Conservation (phyloP, 2,113 vertebrate species). For the Callionymus lyra region DNA sequence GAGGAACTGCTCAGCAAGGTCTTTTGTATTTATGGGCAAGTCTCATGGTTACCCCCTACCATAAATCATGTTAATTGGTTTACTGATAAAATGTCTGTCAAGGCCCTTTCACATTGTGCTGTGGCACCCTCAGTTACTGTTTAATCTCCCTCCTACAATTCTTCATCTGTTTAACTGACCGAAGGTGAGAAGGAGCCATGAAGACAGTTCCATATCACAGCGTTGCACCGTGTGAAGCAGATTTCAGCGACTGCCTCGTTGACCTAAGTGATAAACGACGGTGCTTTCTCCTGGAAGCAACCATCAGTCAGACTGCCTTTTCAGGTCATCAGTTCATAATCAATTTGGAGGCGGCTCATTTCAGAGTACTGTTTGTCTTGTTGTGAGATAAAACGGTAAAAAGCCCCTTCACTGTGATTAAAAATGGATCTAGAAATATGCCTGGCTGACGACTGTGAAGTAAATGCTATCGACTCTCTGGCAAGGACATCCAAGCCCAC, state of each 20-base stretch:
- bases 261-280: slow-evolving; percentile 27
- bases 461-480: slow-evolving; percentile 55
- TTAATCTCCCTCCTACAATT: slow-evolving; percentile 57
- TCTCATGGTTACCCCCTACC: slow-evolving; percentile 44
- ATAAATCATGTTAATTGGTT: slow-evolving; percentile 70
- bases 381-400: background rate
- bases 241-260: slow-evolving; percentile 10
- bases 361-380: background rate
- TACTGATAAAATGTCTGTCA: slow-evolving; percentile 65
- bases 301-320: slow-evolving; percentile 10
- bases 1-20: slow-evolving; percentile 44
- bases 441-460: slow-evolving; percentile 34
- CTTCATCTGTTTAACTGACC: slow-evolving; percentile 60
- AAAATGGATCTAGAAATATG: slow-evolving; percentile 19
- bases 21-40: slow-evolving; percentile 62
- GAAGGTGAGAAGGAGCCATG: slow-evolving; percentile 35
- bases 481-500: slow-evolving; percentile 56
- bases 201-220: slow-evolving; percentile 30
- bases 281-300: slow-evolving; percentile 15
- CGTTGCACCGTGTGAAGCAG: slow-evolving; percentile 31
- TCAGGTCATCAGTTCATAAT: slow-evolving; percentile 17
- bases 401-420: background rate
- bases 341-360: too few relatives aligned
- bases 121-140: slow-evolving; percentile 51
- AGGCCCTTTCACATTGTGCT: slow-evolving; percentile 42